Conservation (phyloP, 1,140 invertebrate genomes). For the Bursaphelenchus mucronatus region DNA sequence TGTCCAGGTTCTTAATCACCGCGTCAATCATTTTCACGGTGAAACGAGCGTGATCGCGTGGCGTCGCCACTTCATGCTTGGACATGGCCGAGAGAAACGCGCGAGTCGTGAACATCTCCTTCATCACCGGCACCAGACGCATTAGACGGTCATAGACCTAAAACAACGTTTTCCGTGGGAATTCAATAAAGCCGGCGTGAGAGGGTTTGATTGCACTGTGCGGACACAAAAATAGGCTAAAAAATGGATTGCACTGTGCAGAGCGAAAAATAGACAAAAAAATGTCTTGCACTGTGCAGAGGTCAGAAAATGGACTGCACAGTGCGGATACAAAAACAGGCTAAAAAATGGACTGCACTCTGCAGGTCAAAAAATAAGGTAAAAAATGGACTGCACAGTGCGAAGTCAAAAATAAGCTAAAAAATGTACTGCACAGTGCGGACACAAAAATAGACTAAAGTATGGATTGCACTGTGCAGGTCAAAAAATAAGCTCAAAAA, state of each 20-base stretch:
- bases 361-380: too few relatives aligned
- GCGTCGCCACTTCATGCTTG: conserved; percentile 25
- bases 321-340: too few relatives aligned
- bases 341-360: too few relatives aligned
- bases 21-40: conserved; percentile 58
- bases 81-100: conserved; percentile 59
- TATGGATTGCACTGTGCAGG: too few relatives aligned
- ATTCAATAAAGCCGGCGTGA: conserved; percentile 1
- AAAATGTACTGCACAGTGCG: too few relatives aligned
- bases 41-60: conserved; percentile 53
- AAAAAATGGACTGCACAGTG: too few relatives aligned
- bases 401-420: too few relatives aligned
- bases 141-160: conserved; percentile 47
- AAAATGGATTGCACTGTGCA: conserved; percentile 22
- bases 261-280: not conserved
- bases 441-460: too few relatives aligned
- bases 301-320: too few relatives aligned
- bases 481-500: too few relatives aligned
- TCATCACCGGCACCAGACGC: conserved; percentile 46
- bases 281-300: too few relatives aligned
- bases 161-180: not conserved
- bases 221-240: conserved; percentile 40
- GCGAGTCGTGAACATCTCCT: conserved; percentile 58
- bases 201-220: not conserved
- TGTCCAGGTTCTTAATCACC: conserved; percentile 55